phyloP scores from a whole-genome alignment of 2,797 vertebrate genomes.

The Monodelphis domestica region DNA sequence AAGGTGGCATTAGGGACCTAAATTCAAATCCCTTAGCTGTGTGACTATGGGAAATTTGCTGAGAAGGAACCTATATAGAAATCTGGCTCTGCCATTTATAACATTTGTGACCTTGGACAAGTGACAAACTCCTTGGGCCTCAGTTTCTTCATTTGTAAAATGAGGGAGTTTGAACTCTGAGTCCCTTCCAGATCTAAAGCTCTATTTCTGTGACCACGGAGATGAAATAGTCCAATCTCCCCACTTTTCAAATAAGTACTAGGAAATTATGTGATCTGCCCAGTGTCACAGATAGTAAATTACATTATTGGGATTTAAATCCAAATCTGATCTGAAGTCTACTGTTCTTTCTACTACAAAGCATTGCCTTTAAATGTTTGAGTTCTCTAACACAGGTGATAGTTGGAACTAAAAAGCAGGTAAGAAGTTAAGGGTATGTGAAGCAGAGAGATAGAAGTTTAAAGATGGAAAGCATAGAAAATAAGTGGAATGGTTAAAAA shows the following conservation, averaged over 20 bases:
- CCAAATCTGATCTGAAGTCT: not conserved
- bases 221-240: not conserved
- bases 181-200: not conserved
- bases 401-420: not conserved
- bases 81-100: not conserved
- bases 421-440: not conserved
- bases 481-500: not conserved
- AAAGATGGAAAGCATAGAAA: not conserved
- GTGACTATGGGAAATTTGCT: not conserved
- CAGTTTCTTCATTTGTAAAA: not conserved
- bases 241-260: not conserved
- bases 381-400: not conserved
- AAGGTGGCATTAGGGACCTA: not conserved
- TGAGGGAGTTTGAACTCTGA: not conserved
- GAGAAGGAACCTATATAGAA: not conserved
- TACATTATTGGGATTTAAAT: not conserved
- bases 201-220: not conserved
- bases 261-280: not conserved
- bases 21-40: not conserved
- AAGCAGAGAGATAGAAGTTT: not conserved
- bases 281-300: not conserved
- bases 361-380: not conserved
- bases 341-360: not conserved
- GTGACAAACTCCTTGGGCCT: not conserved
- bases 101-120: not conserved